Percentiles rank a stretch among this genome's conserved stretches.
Evolutionary conservation across 2,888 invertebrate species (phyloP).

Genomic region (Cephonodes hylas): DNA sequence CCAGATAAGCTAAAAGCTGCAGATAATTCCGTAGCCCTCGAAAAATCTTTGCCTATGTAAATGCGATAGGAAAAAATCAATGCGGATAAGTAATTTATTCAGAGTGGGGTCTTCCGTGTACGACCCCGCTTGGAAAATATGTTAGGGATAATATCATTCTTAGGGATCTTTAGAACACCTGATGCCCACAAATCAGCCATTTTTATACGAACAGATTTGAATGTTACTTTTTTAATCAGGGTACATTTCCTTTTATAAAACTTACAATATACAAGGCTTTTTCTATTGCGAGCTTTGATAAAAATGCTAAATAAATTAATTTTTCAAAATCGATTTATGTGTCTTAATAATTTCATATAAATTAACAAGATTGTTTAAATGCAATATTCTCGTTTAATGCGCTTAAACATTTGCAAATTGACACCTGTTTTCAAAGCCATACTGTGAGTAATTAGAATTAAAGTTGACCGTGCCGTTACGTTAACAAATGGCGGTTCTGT

Average conservation of each 20-base stretch:
- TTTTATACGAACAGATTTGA: conserved; percentile 15
- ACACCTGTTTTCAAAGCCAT: conserved; percentile 52
- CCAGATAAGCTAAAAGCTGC: conserved; percentile 12
- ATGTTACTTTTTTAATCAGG: neutral
- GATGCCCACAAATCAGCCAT: conserved; percentile 56
- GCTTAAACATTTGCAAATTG: conserved; percentile 39
- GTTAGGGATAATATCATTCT: conserved; percentile 70
- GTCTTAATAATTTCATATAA: too few species aligned
- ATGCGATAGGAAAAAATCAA: conserved; percentile 46
- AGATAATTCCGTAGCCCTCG: conserved; percentile 7
- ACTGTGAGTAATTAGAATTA: conserved; percentile 43
- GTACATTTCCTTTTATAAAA: neutral
- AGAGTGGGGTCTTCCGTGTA: conserved; percentile 56
- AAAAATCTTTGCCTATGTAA: conserved; percentile 45
- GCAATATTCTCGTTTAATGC: neutral
- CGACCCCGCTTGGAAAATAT: conserved; percentile 66
- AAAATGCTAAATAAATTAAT: too few species aligned
- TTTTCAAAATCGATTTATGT: too few species aligned
- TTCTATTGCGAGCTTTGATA: too few species aligned
- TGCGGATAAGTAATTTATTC: conserved; percentile 70
- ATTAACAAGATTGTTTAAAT: neutral
- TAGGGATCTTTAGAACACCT: conserved; percentile 73
- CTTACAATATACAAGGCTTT: too few species aligned
- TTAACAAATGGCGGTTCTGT: conserved; percentile 46
- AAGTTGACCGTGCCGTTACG: conserved; percentile 34